Evolutionary conservation across 2,888 invertebrate genomes (phyloP), one percentile per base, ranked within the genome.

Genomic region (Erannis defoliaria): DNA sequence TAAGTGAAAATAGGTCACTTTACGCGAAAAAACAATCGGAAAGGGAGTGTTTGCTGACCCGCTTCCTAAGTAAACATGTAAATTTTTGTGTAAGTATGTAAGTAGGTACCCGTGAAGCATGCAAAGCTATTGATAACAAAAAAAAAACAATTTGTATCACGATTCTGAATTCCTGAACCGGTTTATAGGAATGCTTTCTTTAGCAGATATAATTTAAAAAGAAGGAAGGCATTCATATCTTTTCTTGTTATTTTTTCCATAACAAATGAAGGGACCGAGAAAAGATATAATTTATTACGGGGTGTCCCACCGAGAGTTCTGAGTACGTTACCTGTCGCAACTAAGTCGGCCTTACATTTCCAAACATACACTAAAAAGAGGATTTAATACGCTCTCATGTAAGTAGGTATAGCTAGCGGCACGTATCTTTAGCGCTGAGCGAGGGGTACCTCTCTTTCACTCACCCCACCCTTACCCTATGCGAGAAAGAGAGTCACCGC

Each of bases 271-370:
- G 72, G 73, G 64, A 72, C 51, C 71, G 68, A 75, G 70, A 73
- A 73, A 73, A 76, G 75, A 74, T 72, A 74, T 73, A 77, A 82
- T 84, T 82, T 80, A 80, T 79, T 77, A 80, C 74, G 63, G 35
- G 33, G 33, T 68, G 71, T 75, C 76, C 72, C 76, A 57, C 50
- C 53, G 75, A 68, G 73, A 75, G 73, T 67, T 71, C 72, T 74
- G 60, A 70, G 74, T 71, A 72, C 67, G 64, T 72, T 62, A 74
- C 67, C 63, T 66, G 67, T 64, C 72, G 67, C 56, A 61, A 61
- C 48, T 55, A 69, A 69, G 71, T 66, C 62, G 64, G 35, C 66
- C 59, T 70, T 68, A 70, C 61, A 54, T 72, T 58, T 55, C 29
- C 37, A 55, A 60, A 48, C 49, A 33, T 59, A 54, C 26, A 37